Percentiles rank a stretch among this genome's conserved stretches.
These are phyloP conservation scores for Chloroclysta siterata DNA, from an alignment of 2,888 invertebrate species.

Conservation along the genomic window DNA sequence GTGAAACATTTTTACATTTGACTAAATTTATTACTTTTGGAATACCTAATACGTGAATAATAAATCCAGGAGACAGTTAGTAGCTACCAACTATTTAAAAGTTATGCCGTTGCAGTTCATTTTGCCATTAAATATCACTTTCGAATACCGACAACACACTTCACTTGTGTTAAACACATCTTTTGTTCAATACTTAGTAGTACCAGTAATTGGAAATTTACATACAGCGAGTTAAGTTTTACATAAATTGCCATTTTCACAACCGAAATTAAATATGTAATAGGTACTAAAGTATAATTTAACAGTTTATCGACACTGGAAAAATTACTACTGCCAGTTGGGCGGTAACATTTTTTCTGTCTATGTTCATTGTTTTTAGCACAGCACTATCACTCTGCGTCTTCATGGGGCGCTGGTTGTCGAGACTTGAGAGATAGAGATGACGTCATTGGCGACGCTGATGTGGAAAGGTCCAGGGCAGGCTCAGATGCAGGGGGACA, in stretches of 20 bases:
- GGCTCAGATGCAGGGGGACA: constrained; percentile 53
- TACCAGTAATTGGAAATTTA: constrained; percentile 77
- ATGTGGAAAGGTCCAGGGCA: constrained; percentile 70
- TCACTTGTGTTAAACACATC: constrained; percentile 77
- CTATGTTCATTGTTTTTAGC: constrained; percentile 53
- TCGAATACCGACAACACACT: constrained; percentile 64
- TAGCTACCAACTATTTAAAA: constrained; percentile 40
- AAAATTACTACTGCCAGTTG: constrained; percentile 61
- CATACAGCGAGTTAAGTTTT: constrained; percentile 76
- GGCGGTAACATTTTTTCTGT: constrained; percentile 64
- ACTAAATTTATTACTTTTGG: constrained; percentile 34
- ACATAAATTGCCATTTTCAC: constrained; percentile 84
- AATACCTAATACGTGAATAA: constrained; percentile 29
- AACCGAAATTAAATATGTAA: constrained; percentile 84
- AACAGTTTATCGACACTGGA: constrained; percentile 65
- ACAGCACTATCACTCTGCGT: constrained; percentile 78
- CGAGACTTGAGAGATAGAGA: constrained; percentile 57
- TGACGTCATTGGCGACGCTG: constrained; percentile 43
- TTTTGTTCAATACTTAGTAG: constrained; percentile 70
- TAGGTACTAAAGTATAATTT: constrained; percentile 76
- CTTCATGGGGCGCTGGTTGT: constrained; percentile 54
- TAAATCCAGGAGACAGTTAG: constrained; percentile 23
- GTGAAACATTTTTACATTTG: constrained; percentile 35
- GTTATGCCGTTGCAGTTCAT: constrained; percentile 64
- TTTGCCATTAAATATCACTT: constrained; percentile 65